These are phyloP conservation scores for Pseudochirops cupreus DNA, from an alignment of 2,797 vertebrate genomes.

Conservation along the genomic window DNA sequence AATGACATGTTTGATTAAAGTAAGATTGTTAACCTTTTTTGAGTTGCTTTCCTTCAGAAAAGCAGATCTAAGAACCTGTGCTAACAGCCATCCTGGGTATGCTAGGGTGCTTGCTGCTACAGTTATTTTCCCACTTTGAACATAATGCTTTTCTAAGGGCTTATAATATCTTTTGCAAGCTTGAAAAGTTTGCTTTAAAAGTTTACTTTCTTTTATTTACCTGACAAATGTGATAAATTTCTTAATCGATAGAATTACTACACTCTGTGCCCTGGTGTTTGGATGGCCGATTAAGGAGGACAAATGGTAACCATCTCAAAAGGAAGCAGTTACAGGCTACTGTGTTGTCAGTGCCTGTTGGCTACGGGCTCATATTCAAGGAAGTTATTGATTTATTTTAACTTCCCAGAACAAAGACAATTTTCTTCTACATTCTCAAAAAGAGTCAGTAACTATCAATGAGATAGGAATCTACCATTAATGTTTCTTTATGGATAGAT, in stretches of 20 bases:
- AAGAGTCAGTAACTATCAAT: not conserved
- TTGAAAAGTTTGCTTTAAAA: not conserved
- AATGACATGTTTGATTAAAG: too few species aligned
- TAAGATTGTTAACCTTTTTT: too few species aligned
- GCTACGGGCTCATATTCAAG: not conserved
- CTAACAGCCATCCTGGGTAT: too few species aligned
- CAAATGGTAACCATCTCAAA: not conserved
- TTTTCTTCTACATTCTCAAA: not conserved
- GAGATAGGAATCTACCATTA: not conserved
- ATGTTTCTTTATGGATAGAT: not conserved
- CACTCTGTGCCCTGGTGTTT: not conserved
- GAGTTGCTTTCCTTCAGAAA: too few species aligned
- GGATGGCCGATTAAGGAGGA: not conserved
- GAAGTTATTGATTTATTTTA: not conserved
- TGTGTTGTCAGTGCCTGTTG: not conserved
- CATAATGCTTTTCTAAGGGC: not conserved
- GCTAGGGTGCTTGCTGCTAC: too few species aligned
- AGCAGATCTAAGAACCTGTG: too few species aligned
- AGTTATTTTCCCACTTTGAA: not conserved
- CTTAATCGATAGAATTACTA: not conserved
- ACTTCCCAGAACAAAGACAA: not conserved
- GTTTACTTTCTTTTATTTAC: not conserved
- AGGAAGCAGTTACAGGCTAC: not conserved
- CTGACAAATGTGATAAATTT: not conserved
- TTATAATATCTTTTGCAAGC: not conserved